A percentile compares a stretch with the other conserved stretches of the same genome.
phyloP scores from a whole-genome alignment of 2,797 vertebrate genomes.

The Psittacula derbiana region DNA sequence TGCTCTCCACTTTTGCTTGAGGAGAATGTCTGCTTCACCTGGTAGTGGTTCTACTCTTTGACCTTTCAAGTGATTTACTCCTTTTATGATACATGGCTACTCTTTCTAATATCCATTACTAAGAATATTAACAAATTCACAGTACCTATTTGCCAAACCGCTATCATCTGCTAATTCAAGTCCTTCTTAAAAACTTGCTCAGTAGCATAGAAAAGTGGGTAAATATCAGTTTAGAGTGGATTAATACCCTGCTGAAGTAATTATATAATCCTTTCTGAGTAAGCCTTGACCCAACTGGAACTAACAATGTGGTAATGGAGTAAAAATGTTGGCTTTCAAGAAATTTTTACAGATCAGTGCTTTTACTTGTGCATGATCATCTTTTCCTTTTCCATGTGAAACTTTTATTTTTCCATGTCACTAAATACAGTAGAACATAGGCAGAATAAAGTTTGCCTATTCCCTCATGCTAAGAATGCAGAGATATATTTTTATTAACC shows the following conservation, averaged over 20 bases:
- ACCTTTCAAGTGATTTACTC: background rate
- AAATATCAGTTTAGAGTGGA: conserved; percentile 21
- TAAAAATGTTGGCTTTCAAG: background rate
- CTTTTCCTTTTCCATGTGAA: background rate
- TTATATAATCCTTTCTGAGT: background rate
- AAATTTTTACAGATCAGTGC: background rate
- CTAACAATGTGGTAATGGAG: background rate
- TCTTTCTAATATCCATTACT: background rate
- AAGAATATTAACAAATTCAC: background rate
- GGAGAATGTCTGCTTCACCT: background rate
- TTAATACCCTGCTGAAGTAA: background rate
- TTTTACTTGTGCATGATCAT: background rate
- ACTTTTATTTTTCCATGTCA: background rate
- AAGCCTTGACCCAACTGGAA: conserved; percentile 3
- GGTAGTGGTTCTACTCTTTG: background rate
- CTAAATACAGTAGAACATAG: background rate
- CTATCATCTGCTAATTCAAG: background rate
- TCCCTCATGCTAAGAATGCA: background rate
- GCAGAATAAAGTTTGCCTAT: background rate
- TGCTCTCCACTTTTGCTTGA: background rate
- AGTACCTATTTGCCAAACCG: background rate
- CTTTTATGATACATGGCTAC: background rate
- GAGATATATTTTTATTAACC: background rate
- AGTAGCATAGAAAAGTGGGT: background rate
- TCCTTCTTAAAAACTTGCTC: background rate